These are phyloP conservation scores for Tyto alba DNA, from an alignment of 2,113 vertebrate genomes.

Conservation along the genomic window DNA sequence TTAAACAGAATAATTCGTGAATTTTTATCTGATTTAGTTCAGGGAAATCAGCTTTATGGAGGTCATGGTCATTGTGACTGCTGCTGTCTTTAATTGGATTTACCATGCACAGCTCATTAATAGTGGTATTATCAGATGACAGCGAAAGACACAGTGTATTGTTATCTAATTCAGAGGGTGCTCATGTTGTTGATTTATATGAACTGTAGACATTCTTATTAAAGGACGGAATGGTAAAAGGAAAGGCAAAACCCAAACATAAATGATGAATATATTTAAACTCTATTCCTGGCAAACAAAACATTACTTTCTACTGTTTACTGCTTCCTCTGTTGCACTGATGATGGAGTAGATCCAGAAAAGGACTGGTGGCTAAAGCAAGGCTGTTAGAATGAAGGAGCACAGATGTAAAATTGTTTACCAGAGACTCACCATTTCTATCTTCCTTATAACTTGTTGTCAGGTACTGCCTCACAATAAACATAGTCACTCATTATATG, in stretches of 20 bases:
- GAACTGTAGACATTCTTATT: not conserved
- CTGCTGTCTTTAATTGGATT: not conserved
- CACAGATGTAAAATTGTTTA: not conserved
- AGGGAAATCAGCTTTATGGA: not conserved
- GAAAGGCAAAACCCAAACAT: not conserved
- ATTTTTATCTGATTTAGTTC: not conserved
- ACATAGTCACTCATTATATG: not conserved
- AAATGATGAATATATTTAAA: conserved; percentile 31
- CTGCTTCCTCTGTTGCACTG: not conserved
- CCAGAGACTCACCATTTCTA: not conserved
- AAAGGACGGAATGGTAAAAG: not conserved
- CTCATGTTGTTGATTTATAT: not conserved
- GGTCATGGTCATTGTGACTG: not conserved
- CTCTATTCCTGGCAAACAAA: not conserved
- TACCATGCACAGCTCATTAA: not conserved
- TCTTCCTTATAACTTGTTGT: not conserved
- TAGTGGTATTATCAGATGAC: not conserved
- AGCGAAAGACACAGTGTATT: not conserved
- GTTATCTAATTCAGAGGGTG: not conserved
- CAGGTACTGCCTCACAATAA: not conserved
- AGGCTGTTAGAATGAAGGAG: not conserved
- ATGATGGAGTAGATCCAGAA: not conserved
- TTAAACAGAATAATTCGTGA: not conserved
- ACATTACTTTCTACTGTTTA: not conserved
- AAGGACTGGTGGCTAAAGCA: not conserved